These are phyloP conservation scores for Python bivittatus DNA, from an alignment of 2,113 vertebrate species.

Conservation along the genomic window DNA sequence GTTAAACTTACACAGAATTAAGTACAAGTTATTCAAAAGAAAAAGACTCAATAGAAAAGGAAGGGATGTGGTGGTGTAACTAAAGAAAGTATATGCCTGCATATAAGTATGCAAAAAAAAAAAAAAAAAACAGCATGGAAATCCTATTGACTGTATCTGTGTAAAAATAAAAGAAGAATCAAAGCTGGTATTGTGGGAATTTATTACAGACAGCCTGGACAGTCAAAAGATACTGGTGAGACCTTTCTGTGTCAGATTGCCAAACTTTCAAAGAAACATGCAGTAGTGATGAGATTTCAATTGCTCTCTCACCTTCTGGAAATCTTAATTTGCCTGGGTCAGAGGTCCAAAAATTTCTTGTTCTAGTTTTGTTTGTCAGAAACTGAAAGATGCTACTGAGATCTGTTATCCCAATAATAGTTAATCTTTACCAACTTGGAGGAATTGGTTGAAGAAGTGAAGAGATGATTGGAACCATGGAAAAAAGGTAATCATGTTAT, in stretches of 20 bases:
- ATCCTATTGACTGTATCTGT: neutral
- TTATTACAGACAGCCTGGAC: neutral
- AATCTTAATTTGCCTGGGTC: neutral
- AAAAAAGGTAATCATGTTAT: neutral
- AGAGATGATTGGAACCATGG: neutral
- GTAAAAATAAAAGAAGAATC: neutral
- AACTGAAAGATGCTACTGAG: too few species aligned
- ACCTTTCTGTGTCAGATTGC: neutral
- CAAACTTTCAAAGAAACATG: neutral
- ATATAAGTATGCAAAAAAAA: too few species aligned
- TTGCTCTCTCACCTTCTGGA: neutral
- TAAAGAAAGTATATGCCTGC: neutral
- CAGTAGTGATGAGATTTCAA: neutral
- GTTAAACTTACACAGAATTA: neutral
- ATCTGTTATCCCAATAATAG: too few species aligned
- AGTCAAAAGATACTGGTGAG: neutral
- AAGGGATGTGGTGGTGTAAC: neutral
- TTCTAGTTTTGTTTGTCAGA: too few species aligned
- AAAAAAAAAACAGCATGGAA: too few species aligned
- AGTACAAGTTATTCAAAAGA: neutral
- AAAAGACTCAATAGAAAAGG: neutral
- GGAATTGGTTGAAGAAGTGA: neutral
- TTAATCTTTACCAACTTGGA: neutral
- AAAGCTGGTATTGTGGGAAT: neutral
- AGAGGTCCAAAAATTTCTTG: neutral